phyloP scores from a whole-genome alignment of 2,888 invertebrate genomes.

The Aphodius sticticus region DNA sequence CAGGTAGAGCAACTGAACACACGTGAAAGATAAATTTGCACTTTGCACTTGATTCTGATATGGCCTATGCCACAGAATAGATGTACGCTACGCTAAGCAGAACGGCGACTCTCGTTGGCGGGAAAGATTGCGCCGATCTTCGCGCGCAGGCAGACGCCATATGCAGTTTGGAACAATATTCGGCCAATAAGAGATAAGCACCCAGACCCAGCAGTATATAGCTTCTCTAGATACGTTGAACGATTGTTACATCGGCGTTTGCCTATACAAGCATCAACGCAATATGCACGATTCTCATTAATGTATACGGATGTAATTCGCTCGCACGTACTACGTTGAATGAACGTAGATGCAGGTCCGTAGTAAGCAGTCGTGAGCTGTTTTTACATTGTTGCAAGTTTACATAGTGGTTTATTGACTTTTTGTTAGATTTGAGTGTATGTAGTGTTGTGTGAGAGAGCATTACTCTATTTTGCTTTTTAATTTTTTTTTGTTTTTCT shows the following conservation, averaged over 20 bases:
- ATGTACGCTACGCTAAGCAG: conserved; percentile 4
- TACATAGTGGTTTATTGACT: neutral
- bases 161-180: neutral
- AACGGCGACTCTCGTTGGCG: neutral
- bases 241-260: conserved; percentile 4
- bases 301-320: conserved; percentile 4
- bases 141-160: conserved; percentile 4
- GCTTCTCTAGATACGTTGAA: conserved; percentile 4
- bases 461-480: neutral
- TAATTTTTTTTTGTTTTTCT: neutral
- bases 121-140: neutral
- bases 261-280: conserved; percentile 4
- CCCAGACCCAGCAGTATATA: conserved; percentile 4
- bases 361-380: neutral
- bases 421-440: neutral
- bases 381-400: conserved; percentile 4
- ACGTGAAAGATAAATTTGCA: neutral
- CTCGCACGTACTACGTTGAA: neutral
- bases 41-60: conserved; percentile 4
- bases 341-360: conserved; percentile 4
- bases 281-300: conserved; percentile 4
- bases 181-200: conserved; percentile 4
- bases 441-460: conserved; percentile 4
- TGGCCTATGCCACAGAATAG: neutral
- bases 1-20: neutral